Conservation (phyloP, 2,888 invertebrate species). For the Pycnomerus fuliginosus region DNA sequence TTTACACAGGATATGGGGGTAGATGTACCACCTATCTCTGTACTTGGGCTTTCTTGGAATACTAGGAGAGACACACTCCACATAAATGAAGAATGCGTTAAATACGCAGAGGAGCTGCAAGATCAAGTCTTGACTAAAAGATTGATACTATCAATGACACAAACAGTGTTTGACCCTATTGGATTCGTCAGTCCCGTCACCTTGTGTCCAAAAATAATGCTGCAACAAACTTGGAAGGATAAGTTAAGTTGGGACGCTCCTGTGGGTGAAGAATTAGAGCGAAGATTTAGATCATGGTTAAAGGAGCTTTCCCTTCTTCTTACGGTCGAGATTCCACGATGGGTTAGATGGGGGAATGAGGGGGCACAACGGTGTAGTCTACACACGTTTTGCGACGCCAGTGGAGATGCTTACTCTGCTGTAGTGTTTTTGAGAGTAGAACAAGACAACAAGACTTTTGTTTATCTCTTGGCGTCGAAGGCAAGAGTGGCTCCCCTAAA, state of each 20-base stretch:
- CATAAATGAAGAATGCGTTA: too few species aligned
- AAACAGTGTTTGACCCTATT: slow-evolving; percentile 19
- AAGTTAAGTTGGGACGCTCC: neutral
- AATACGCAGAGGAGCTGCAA: too few species aligned
- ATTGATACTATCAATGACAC: neutral
- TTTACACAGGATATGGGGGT: neutral
- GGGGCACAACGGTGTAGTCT: neutral
- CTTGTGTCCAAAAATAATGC: slow-evolving; percentile 17
- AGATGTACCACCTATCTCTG: neutral
- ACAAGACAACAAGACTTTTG: neutral
- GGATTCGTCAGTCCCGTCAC: slow-evolving; percentile 27
- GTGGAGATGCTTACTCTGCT: neutral
- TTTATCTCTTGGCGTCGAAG: neutral
- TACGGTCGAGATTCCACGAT: neutral
- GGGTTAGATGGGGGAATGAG: neutral
- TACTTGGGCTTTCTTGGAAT: neutral
- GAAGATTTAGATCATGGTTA: neutral
- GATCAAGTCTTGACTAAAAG: too few species aligned
- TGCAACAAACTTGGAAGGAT: neutral
- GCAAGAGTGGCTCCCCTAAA: neutral
- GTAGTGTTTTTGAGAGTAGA: neutral
- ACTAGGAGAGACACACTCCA: too few species aligned
- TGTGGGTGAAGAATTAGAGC: neutral
- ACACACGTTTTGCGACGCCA: neutral
- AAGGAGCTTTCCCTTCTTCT: neutral